Base-by-base conservation (phyloP, 2,797 vertebrate species). In the Cossypha polioptera region DNA sequence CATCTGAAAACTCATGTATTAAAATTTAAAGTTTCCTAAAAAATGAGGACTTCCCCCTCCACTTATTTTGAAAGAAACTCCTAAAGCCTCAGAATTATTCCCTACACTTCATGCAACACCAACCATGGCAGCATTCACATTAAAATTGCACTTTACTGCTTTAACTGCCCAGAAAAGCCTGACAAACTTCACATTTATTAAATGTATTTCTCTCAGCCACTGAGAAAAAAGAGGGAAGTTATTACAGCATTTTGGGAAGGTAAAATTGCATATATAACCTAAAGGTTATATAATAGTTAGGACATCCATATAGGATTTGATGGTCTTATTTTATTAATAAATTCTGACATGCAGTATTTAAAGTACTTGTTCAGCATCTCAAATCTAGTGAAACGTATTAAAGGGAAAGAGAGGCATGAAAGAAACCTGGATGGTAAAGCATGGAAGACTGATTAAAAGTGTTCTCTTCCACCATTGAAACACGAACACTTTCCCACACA, bases 11-110 rank as follows among this genome's bases (percentile, higher is more conserved):
- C 5, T 67, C 11, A 36, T 26, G 25, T 35, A 54, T n/a, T 4
- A 48, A 65, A 61, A 38, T 19, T 13, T 18, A 59, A 62, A 2
- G 7, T 25, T 38, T 87, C 25, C 19, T 79, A 67, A 17, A 68
- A 82, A 80, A 79, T 5, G 0, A 69, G 13, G 7, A 9, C 28
- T 2, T 18, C 0, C 0, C 0, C 0, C 5, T 3, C 4, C 3
- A 5, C 3, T 57, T 26, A 26, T 55, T 62, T 73, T 29, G 4
- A 31, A 85, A 77, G 40, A 65, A 83, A 28, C 5, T 61, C 28
- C 17, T 74, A 61, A 35, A 65, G 28, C 7, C 18, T 77, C 19
- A 33, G 28, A 86, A 76, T 74, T 88, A 71, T 11, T 84, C 11
- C 28, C 38, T 47, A 26, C 21, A 31, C 13, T 81, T 88, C 35